These are phyloP conservation scores for Oriolus oriolus DNA, from an alignment of 2,113 vertebrate genomes.

Conservation along the genomic window DNA sequence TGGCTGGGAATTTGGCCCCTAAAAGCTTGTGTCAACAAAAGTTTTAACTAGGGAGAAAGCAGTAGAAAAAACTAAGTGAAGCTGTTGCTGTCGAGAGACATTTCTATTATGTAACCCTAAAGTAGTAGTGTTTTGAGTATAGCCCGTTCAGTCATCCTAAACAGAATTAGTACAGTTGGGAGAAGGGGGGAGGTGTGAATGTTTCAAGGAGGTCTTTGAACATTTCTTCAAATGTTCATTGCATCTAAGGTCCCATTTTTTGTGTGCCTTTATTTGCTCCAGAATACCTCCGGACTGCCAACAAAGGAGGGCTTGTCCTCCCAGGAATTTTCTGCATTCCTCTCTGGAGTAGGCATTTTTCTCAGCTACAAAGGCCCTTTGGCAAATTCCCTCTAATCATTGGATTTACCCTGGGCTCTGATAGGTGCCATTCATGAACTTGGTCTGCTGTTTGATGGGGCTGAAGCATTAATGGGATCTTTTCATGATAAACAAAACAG, in stretches of 20 bases:
- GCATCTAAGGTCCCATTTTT: slow-evolving; percentile 86
- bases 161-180: slow-evolving; percentile 55
- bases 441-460: slow-evolving; percentile 79
- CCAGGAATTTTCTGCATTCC: slow-evolving; percentile 97
- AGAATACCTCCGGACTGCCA: slow-evolving; percentile 81
- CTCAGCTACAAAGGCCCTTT: slow-evolving; percentile 92
- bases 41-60: slow-evolving; percentile 56
- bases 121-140: slow-evolving; percentile 47
- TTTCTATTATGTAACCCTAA: slow-evolving; percentile 46
- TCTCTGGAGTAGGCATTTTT: slow-evolving; percentile 93
- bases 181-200: slow-evolving; percentile 46
- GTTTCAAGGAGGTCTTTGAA: slow-evolving; percentile 80
- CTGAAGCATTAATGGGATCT: slow-evolving; percentile 77
- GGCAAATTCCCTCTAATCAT: slow-evolving; percentile 93
- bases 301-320: slow-evolving; percentile 94
- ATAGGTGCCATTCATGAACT: slow-evolving; percentile 92
- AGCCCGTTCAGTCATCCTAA: slow-evolving; percentile 57
- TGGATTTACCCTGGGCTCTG: slow-evolving; percentile 86
- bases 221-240: slow-evolving; percentile 87
- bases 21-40: slow-evolving; percentile 52
- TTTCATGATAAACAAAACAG: slow-evolving; percentile 84
- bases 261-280: slow-evolving; percentile 89
- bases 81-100: slow-evolving; percentile 41
- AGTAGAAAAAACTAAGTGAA: slow-evolving; percentile 44
- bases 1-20: slow-evolving; percentile 21